A percentile compares a stretch with the other conserved stretches of the same genome.
Conservation (phyloP, 2,797 vertebrate genomes). For the Tragopan temminckii region DNA sequence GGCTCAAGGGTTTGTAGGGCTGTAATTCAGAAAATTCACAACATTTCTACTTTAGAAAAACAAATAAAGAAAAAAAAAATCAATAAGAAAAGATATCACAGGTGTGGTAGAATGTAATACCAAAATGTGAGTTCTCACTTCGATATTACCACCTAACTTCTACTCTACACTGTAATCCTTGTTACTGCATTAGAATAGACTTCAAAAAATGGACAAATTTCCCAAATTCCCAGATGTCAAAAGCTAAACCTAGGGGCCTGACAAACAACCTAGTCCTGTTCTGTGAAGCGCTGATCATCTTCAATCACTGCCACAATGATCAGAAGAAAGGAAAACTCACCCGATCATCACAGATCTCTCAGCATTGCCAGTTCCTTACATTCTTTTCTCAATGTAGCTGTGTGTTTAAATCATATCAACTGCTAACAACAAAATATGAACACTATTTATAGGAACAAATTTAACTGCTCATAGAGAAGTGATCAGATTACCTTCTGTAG, state of each 20-base stretch:
- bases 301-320: neutral
- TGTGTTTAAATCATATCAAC: neutral
- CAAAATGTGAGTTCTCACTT: neutral
- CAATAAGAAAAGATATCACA: neutral
- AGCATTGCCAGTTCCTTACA: neutral
- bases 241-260: neutral
- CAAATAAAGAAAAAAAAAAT: neutral
- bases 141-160: neutral
- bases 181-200: neutral
- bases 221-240: neutral
- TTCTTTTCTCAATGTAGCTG: neutral
- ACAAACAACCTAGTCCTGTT: neutral
- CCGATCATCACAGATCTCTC: neutral
- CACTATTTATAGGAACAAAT: neutral
- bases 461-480: neutral
- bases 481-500: neutral
- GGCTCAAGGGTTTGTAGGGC: neutral
- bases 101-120: neutral
- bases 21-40: neutral
- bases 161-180: neutral
- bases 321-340: neutral
- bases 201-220: neutral
- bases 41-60: constrained; percentile 1
- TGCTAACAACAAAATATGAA: neutral
- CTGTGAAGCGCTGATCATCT: neutral